Base-by-base conservation (phyloP, 2,797 vertebrate genomes). In the Catostomus latipinnis region DNA sequence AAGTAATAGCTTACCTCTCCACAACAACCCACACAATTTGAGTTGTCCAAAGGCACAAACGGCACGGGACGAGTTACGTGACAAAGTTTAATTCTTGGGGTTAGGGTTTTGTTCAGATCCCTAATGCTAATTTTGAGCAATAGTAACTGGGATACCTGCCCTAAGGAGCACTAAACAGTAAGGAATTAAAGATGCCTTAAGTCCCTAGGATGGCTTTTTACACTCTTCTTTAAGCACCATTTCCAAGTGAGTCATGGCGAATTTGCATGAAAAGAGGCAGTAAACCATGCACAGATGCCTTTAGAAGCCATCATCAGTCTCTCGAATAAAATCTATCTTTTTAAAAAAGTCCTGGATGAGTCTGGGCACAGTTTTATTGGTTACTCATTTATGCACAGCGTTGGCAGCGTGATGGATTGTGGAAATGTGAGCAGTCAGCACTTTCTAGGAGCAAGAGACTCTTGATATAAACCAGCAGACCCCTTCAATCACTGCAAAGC, bases 231-330 rank as follows among this genome's bases (percentile, higher is more conserved):
- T 34, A 34, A 34, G 34, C 34, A 34, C 34, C 4, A 78, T 82
- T 74, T 81, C 63, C 78, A 76, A 67, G 82, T 84, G 68, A 52
- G 78, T 34, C 34, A 34, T 2, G 34, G 34, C 34, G 4, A 7
- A 53, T 70, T 8, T 70, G 52, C 8, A 13, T 9, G 12, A 54
- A 22, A 14, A 45, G 22, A 34, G 34, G 34, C 34, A 8, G 34
- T 53, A 1, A 56, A 6, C 52, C 54, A 12, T 10, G 68, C 9
- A 67, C 9, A 16, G 46, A 43, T 53, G 16, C 18, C 12, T 69
- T 22, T 22, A 70, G 50, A 54, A 54, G 53, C 4, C 34, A 34
- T 34, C 34, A 34, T 34, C 34, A 34, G 34, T 34, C 34, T 4
- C 2, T 34, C 34, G 34, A 3, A 34, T 34, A 34, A 34, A 34